Evolutionary conservation across 2,888 invertebrate genomes (phyloP).

Genomic region (Trissoscelio sp.): DNA sequence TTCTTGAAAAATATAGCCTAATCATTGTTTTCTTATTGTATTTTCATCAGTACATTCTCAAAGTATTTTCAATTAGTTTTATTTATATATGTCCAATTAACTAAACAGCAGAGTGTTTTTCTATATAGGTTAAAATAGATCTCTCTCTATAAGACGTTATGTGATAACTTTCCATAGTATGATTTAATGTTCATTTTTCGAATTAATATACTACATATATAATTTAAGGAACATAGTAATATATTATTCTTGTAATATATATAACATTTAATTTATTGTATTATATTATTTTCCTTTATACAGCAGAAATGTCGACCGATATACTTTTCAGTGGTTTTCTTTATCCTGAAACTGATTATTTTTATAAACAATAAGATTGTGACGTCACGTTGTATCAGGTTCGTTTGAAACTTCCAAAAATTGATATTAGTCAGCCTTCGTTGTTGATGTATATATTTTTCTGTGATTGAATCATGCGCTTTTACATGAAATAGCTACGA

Average conservation of each 20-base stretch:
- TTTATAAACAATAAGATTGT: constrained; percentile 8
- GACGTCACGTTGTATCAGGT: constrained; percentile 1
- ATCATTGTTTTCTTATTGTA: constrained; percentile 2
- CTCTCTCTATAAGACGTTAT: constrained; percentile 40
- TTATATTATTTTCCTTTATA: constrained; percentile 1
- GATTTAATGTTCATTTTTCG: constrained; percentile 9
- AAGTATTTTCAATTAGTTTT: too few relatives aligned
- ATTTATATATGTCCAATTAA: not conserved
- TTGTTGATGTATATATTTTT: constrained; percentile 35
- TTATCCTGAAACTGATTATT: constrained; percentile 11
- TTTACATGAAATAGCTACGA: constrained; percentile 19
- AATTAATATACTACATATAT: constrained; percentile 4
- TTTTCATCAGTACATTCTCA: too few relatives aligned
- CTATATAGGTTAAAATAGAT: constrained; percentile 31
- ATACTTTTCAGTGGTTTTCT: constrained; percentile 8
- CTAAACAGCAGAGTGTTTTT: not conserved
- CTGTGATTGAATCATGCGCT: constrained; percentile 46
- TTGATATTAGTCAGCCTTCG: constrained; percentile 2
- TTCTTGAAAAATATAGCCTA: too few relatives aligned
- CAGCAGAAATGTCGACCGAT: constrained; percentile 8
- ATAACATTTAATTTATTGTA: constrained; percentile 33
- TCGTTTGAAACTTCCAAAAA: constrained; percentile 19
- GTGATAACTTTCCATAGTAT: constrained; percentile 29
- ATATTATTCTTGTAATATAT: constrained; percentile 20
- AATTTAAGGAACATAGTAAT: constrained; percentile 25